These are phyloP conservation scores for Camarhynchus parvulus DNA, from an alignment of 2,113 vertebrate genomes.

Conservation along the genomic window DNA sequence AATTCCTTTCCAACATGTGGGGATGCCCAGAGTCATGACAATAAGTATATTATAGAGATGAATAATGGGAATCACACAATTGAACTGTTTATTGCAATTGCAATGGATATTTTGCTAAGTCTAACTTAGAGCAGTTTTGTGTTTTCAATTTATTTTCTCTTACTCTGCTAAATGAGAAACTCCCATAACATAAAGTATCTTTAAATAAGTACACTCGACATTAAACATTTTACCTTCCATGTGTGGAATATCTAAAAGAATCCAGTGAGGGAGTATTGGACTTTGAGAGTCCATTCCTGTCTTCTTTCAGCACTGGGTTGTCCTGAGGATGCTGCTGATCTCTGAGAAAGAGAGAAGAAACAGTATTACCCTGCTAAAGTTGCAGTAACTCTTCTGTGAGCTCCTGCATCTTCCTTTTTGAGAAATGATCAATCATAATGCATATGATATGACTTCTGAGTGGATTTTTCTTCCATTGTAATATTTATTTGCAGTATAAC, in stretches of 20 bases:
- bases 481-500: not conserved
- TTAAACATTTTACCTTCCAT: not conserved
- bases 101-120: not conserved
- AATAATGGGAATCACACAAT: not conserved
- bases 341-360: not conserved
- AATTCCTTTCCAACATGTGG: rapidly evolving
- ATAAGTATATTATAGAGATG: not conserved
- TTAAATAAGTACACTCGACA: not conserved
- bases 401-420: not conserved
- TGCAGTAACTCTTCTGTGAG: not conserved
- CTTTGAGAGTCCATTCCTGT: not conserved
- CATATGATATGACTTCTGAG: not conserved
- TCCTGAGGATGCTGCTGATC: not conserved
- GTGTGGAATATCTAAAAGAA: not conserved
- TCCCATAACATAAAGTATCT: not conserved
- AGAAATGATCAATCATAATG: not conserved
- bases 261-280: not conserved
- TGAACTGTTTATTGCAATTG: not conserved
- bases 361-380: not conserved
- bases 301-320: not conserved
- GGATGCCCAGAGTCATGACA: rapidly evolving
- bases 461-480: not conserved
- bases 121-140: not conserved
- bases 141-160: not conserved
- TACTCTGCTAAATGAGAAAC: not conserved